phyloP scores from a whole-genome alignment of 2,888 invertebrate genomes.

The Diplolepis rosae region DNA sequence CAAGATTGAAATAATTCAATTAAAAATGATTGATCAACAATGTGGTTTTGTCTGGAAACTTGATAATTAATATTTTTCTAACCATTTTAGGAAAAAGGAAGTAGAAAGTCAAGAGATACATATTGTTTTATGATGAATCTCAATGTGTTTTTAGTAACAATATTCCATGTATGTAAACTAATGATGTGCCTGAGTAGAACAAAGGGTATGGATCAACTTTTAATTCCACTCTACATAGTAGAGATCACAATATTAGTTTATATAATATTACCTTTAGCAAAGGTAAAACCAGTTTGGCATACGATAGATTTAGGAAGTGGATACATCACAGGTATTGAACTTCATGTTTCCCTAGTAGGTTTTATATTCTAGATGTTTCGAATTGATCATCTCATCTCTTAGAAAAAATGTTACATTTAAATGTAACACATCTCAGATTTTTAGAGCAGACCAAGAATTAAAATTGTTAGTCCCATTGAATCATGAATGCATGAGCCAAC shows the following conservation, averaged over 20 bases:
- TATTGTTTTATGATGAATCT: not conserved
- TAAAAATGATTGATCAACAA: no score
- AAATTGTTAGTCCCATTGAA: not conserved
- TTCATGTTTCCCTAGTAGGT: conserved; percentile 11
- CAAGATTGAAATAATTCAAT: no score
- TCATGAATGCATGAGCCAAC: conserved; percentile 26
- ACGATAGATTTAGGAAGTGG: conserved; percentile 19
- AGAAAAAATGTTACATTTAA: not conserved
- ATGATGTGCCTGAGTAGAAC: not conserved
- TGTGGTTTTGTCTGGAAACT: not conserved
- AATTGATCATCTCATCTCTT: conserved; percentile 3
- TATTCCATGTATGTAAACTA: not conserved
- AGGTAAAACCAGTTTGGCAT: not conserved
- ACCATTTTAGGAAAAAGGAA: conserved; percentile 1
- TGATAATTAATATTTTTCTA: not conserved
- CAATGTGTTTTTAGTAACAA: not conserved
- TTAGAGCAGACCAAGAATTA: not conserved
- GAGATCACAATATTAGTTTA: not conserved
- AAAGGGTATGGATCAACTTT: not conserved
- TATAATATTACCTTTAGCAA: not conserved
- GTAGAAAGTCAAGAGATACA: not conserved
- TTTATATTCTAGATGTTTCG: conserved; percentile 1
- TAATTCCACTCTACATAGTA: not conserved
- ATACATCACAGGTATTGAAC: conserved; percentile 11
- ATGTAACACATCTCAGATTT: not conserved